A percentile compares a stretch with the other conserved stretches of the same genome.
Evolutionary conservation across 2,113 vertebrate genomes (phyloP).

Genomic region (Planiliza haematocheilus): DNA sequence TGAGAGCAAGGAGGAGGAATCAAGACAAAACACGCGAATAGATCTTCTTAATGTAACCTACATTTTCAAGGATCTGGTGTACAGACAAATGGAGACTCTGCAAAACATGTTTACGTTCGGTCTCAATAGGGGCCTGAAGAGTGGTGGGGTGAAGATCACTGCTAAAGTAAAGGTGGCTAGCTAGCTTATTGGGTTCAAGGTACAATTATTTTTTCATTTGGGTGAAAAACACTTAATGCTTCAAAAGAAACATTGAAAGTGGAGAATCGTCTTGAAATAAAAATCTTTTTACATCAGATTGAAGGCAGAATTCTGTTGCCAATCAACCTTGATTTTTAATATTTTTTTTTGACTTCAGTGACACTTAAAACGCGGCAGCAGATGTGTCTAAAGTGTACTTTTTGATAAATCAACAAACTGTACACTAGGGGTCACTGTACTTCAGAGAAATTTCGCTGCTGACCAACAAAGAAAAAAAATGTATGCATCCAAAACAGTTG

Average conservation of each 20-base stretch:
- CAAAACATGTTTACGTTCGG: too few species aligned
- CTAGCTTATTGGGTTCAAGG: too few species aligned
- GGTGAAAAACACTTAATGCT: background rate
- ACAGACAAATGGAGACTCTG: too few species aligned
- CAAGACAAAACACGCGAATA: too few species aligned
- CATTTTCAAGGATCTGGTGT: too few species aligned
- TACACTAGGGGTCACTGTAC: conserved; percentile 59
- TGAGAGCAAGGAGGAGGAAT: too few species aligned
- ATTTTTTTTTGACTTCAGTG: background rate
- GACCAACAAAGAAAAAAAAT: too few species aligned
- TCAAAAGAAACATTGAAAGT: background rate
- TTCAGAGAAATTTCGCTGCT: background rate
- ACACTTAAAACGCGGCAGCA: too few species aligned
- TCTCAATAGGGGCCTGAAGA: too few species aligned
- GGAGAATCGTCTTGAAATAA: conserved; percentile 18
- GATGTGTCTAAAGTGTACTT: background rate
- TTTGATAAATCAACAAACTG: conserved; percentile 6
- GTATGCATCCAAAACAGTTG: background rate
- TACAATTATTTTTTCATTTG: background rate
- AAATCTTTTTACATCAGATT: background rate
- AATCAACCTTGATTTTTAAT: background rate
- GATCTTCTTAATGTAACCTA: too few species aligned
- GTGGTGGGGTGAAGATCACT: too few species aligned
- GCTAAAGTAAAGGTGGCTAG: too few species aligned
- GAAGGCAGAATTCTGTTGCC: background rate